Base-by-base conservation (phyloP, 2,888 invertebrate genomes). In the Caenorhabditis sp. region DNA sequence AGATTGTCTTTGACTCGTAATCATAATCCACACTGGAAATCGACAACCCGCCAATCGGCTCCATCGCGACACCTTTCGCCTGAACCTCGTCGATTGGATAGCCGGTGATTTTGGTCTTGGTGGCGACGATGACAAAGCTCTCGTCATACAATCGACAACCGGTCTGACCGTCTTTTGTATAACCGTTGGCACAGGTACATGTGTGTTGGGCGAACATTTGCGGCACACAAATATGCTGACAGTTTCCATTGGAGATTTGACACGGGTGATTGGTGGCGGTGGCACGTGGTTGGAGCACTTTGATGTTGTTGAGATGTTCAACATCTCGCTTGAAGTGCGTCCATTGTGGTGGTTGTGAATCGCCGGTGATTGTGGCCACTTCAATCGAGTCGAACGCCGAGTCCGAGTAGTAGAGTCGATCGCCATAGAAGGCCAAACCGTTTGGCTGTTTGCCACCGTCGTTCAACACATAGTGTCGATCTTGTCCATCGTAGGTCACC, bases 221-320 rank as follows among this genome's bases (percentile, higher is more conserved):
- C 0, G 97, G 96, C 23, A 99, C 91, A 88, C 99, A 99, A 37
- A 99, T 91, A 82, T 99, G 97, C 75, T 93, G 93, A 89, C 99
- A 99, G 1, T 93, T 94, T 0, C 97, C 97, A 85, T 97, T 96
- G 81, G 91, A 92, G 36, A 90, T 91, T 54, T 93, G 90, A 88
- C 96, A 95, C 0, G 95, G 94, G 89, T 96, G 95, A 21, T 60
- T 67, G 31, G 62, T 58, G 0, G 79, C 68, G 1, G 75, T 86
- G 59, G 92, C 91, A 37, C 94, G 91, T 89, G 95, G 95, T 83
- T 93, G 93, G 90, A 93, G 95, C 77, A 95, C 92, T 19, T 93
- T 93, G 87, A 96, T 91, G 0, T 93, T 94, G 86, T 93, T 93
- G 58, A 97, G 89, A 57, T 86, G 84, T 54, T 88, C 86, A 31